phyloP scores from a whole-genome alignment of 92 coral and sea anemone species.

The Montipora capitata region DNA sequence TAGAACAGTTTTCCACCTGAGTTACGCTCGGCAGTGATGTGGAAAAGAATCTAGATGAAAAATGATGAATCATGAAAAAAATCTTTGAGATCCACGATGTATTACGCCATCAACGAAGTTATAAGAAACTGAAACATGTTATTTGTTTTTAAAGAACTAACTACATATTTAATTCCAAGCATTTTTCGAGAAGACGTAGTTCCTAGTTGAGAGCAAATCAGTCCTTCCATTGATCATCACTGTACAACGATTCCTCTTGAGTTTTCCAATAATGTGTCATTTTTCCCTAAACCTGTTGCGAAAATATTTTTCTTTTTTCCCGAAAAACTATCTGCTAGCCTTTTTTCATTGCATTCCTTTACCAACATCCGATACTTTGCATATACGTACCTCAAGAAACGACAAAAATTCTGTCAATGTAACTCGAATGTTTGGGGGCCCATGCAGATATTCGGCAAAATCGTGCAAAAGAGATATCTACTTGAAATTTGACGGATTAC shows the following conservation, averaged over 20 bases:
- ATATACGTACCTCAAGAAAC: conserved; percentile 18
- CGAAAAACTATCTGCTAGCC: not conserved
- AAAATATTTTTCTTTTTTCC: not conserved
- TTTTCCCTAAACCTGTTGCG: not conserved
- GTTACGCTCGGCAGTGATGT: too few species aligned
- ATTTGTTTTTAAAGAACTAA: too few species aligned
- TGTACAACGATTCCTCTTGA: too few species aligned
- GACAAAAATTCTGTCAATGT: conserved; percentile 30
- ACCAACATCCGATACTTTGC: conserved; percentile 29
- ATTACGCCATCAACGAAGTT: too few species aligned
- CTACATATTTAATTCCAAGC: too few species aligned
- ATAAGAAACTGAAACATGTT: too few species aligned
- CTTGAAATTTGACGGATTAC: conserved; percentile 49
- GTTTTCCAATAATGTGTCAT: not conserved
- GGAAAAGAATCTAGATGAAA: too few species aligned
- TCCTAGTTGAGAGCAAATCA: too few species aligned
- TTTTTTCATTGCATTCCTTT: conserved; percentile 18
- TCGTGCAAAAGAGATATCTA: conserved; percentile 2
- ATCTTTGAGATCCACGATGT: too few species aligned
- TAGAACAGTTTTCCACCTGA: too few species aligned
- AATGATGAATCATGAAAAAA: too few species aligned
- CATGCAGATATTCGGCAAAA: not conserved
- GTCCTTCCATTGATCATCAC: too few species aligned
- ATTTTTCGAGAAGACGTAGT: not conserved
- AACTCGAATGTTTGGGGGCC: not conserved